Base-by-base conservation (phyloP, 2,113 vertebrate genomes). In the Ictalurus punctatus region DNA sequence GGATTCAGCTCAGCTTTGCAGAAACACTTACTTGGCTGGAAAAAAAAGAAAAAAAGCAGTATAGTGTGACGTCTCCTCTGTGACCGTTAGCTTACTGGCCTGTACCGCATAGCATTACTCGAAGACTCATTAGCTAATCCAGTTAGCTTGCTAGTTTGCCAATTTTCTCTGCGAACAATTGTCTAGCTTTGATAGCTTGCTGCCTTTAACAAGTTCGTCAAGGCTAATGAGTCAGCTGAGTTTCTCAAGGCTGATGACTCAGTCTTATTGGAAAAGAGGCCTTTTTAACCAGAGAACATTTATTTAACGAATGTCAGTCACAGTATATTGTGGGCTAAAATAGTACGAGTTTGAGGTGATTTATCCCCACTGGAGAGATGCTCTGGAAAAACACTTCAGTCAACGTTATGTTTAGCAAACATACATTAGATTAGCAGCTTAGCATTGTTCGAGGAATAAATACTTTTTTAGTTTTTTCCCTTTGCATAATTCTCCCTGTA, bases 181-280 rank as follows among this genome's bases (percentile, higher is more conserved):
- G 40, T 6, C 10, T 25, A 13, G 73, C 2, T 40, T 23, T 37
- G 16, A 6, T 74, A 74, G 71, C 34, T 44, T 12, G 19, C 23
- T 17, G 13, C 25, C 23, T 76, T 76, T 52, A 27, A 48, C 23
- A 52, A 52, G 40, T 7, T 54, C 17, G 6, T 8, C 78, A 30
- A 7, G 48, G 27, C 44, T 80, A 80, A 80, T 80, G 40, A 78
- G 74, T 78, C 74, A 78, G 40, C 27, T 78, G 25, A 48, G 44
- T 52, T 52, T 3, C 25, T 79, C 13, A 27, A 79, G 76, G 44
- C 40, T 16, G 44, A 79, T 79, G 76, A 79, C 4, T 79, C 44
- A 79, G 76, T 27, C 48, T 79, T 79, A 79, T 79, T 79, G 44
- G 44, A 79, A 79, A 79, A 79, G 44, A 19, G n/a, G 19, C 48